Percentiles rank a stretch among this genome's conserved stretches.
Evolutionary conservation across 2,888 invertebrate genomes (phyloP).

Genomic region (Vanessa cardui): DNA sequence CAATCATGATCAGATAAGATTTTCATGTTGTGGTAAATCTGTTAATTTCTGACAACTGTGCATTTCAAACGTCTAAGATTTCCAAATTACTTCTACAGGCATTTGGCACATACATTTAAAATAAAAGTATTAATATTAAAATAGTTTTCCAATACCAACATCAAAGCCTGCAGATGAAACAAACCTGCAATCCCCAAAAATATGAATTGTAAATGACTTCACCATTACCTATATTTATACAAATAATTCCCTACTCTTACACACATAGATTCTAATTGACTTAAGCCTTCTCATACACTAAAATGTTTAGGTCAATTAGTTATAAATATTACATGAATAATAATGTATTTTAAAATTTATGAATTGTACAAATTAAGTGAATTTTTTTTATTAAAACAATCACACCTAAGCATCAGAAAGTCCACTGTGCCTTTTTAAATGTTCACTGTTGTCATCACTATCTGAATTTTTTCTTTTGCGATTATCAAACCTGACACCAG

Average conservation of each 20-base stretch:
- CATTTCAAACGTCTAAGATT: neutral
- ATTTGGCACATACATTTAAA: slow-evolving; percentile 35
- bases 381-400: slow-evolving; percentile 1
- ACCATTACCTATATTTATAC: neutral
- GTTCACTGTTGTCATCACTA: slow-evolving; percentile 57
- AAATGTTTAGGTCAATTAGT: neutral
- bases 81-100: slow-evolving; percentile 7
- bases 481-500: slow-evolving; percentile 71
- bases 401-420: slow-evolving; percentile 33
- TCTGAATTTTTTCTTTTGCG: slow-evolving; percentile 70
- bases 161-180: neutral
- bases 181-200: neutral
- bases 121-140: neutral
- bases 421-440: slow-evolving; percentile 63
- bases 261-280: slow-evolving; percentile 16
- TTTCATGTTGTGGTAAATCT: neutral
- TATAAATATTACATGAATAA: slow-evolving; percentile 2
- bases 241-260: neutral
- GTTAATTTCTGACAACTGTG: neutral
- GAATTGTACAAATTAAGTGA: neutral
- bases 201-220: slow-evolving; percentile 1
- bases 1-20: slow-evolving; percentile 9
- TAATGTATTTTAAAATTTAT: neutral
- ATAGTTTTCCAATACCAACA: neutral
- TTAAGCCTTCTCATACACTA: neutral